Evolutionary conservation across 1,140 invertebrate genomes (phyloP).

Genomic region (Papilio xuthus): DNA sequence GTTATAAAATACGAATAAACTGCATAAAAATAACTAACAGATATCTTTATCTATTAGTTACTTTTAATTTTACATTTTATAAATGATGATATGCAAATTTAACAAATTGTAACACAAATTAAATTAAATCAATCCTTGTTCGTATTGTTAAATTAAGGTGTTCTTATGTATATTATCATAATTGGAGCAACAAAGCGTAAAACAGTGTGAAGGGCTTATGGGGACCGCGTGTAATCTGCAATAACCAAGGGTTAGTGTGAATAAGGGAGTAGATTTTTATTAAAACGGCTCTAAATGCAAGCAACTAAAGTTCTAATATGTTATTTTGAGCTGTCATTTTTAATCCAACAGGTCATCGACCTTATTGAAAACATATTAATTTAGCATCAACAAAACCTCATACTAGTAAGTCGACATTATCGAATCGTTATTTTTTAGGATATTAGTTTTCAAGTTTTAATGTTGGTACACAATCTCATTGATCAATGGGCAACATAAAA

Average conservation of each 20-base stretch:
- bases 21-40: background rate
- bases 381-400: constrained; percentile 10
- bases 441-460: background rate
- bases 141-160: constrained; percentile 56
- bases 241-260: constrained; percentile 51
- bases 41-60: background rate
- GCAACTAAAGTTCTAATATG: background rate
- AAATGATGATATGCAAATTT: constrained; percentile 7
- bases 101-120: constrained; percentile 3
- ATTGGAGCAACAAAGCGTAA: constrained; percentile 60
- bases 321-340: background rate
- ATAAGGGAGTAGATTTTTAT: constrained; percentile 19
- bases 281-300: constrained; percentile 4
- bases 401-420: too few relatives aligned
- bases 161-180: constrained; percentile 63
- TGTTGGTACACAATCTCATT: background rate
- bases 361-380: constrained; percentile 47
- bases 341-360: constrained; percentile 44
- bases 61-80: constrained; percentile 18
- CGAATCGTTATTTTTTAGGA: too few relatives aligned
- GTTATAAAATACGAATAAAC: background rate
- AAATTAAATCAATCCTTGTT: constrained; percentile 32
- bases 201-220: constrained; percentile 57
- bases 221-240: constrained; percentile 53
- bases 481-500: background rate